Evolutionary conservation across 2,797 vertebrate species (phyloP).

Genomic region (Sciurus vulgaris): DNA sequence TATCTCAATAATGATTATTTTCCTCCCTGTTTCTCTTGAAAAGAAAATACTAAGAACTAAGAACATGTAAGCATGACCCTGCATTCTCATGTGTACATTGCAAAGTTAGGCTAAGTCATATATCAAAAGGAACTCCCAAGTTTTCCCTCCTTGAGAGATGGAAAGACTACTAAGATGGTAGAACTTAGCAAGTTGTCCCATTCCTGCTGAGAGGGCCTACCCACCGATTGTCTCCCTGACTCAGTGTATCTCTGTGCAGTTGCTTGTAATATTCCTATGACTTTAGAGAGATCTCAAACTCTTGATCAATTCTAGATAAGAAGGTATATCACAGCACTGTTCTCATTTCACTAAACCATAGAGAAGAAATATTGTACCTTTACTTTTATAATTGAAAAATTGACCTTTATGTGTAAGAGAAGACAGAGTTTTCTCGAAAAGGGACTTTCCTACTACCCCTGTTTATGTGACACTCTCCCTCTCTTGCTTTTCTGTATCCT

Average conservation of each 20-base stretch:
- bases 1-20: background rate
- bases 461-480: background rate
- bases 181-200: background rate
- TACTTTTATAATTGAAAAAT: background rate
- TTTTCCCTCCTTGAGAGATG: background rate
- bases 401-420: background rate
- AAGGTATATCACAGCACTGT: background rate
- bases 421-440: background rate
- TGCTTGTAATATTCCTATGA: background rate
- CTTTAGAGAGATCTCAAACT: background rate
- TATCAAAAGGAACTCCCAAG: background rate
- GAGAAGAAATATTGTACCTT: conserved; percentile 17
- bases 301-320: background rate
- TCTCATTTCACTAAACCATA: background rate
- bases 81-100: background rate
- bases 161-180: background rate
- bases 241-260: background rate
- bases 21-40: background rate
- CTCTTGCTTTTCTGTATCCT: background rate
- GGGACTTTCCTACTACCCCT: background rate
- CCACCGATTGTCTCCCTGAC: background rate
- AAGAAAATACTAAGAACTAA: background rate
- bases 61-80: background rate
- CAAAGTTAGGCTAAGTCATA: background rate
- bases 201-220: background rate